A percentile compares a stretch with the other conserved stretches of the same genome.
Evolutionary conservation across 2,888 invertebrate genomes (phyloP).

Genomic region (Eupithecia pulchellata): DNA sequence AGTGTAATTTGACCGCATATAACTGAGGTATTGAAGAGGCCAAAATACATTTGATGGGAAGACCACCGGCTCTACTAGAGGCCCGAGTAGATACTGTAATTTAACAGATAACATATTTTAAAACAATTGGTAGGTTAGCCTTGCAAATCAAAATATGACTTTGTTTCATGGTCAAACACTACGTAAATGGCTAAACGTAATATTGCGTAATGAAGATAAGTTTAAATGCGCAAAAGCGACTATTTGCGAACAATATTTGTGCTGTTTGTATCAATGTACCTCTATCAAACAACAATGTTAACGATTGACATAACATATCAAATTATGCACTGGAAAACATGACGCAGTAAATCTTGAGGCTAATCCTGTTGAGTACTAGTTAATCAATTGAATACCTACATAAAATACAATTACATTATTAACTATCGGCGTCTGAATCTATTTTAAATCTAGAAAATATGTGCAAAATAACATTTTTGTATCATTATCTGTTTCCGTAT

Average conservation of each 20-base stretch:
- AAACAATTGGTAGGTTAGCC: background rate
- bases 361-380: background rate
- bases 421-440: background rate
- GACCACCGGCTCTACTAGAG: background rate
- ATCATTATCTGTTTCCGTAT: background rate
- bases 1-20: background rate
- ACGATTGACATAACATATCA: background rate
- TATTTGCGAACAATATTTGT: constrained; percentile 9
- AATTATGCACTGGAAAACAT: background rate
- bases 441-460: background rate
- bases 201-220: constrained; percentile 24
- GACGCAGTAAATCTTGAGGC: background rate
- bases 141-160: background rate
- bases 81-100: background rate
- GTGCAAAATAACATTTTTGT: background rate
- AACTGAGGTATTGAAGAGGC: background rate
- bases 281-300: background rate
- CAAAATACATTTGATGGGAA: background rate
- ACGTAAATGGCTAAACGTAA: constrained; percentile 12
- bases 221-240: constrained; percentile 27
- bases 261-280: background rate
- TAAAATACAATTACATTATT: background rate
- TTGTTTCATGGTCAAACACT: constrained; percentile 8
- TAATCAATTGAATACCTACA: background rate
- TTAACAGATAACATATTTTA: background rate